These are phyloP conservation scores for Thamnophis sirtalis DNA, from an alignment of 2,113 vertebrate genomes.

Conservation along the genomic window DNA sequence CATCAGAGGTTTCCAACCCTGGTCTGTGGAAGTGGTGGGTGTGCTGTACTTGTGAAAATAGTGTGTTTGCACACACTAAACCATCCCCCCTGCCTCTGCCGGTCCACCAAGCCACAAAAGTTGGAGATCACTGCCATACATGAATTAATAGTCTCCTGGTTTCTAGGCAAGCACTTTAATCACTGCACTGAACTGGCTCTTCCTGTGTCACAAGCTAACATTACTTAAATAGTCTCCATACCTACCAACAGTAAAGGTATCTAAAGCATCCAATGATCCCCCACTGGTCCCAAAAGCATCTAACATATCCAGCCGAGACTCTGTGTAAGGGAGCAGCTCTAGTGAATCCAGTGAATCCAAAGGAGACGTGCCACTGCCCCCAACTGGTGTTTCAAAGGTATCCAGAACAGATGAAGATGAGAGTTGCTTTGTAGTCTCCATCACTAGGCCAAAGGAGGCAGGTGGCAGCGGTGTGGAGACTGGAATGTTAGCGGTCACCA, in stretches of 20 bases:
- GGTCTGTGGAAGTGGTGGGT: not conserved
- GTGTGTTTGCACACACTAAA: not conserved
- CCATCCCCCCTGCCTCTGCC: too few species aligned
- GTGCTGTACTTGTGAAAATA: not conserved
- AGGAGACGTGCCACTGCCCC: conserved; percentile 62
- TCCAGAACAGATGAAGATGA: conserved; percentile 80
- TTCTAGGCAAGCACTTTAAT: not conserved
- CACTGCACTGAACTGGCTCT: not conserved
- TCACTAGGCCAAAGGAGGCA: conserved; percentile 74
- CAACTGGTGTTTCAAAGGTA: conserved; percentile 62
- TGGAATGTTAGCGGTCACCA: conserved; percentile 72
- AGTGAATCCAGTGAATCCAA: conserved; percentile 59
- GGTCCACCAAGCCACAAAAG: not conserved
- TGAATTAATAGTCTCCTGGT: not conserved
- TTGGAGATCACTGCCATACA: not conserved
- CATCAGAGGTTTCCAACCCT: not conserved
- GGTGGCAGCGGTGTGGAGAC: conserved; percentile 75
- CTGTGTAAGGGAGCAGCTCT: conserved; percentile 67
- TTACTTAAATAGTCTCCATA: not conserved
- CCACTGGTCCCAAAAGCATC: conserved; percentile 74
- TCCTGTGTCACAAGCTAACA: not conserved
- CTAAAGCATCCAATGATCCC: conserved; percentile 70
- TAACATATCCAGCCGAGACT: conserved; percentile 77
- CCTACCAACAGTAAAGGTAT: conserved; percentile 72
- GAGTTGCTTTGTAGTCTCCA: conserved; percentile 75